Evolutionary conservation across 2,113 vertebrate genomes (phyloP), one percentile per base, ranked within the genome.

Genomic region (Lasiurus borealis): DNA sequence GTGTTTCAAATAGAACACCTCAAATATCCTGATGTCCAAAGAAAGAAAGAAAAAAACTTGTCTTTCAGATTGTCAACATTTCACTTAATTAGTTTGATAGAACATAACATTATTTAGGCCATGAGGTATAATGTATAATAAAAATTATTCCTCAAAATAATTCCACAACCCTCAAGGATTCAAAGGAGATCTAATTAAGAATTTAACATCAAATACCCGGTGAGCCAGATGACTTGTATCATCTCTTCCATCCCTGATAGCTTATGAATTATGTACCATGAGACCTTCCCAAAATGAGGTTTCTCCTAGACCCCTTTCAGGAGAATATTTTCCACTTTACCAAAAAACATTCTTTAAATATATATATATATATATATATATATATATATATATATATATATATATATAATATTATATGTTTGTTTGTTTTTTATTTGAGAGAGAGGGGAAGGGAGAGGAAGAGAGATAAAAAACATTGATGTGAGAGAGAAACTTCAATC

Each of bases 1-100:
- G 85, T 54, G 34, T 78, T 93, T 88, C 21, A 62, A 91, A 66
- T 7, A 69, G 29, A 59, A 89, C 29, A 71, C 86, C 88, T 93
- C 8, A 54, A 88, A 93, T 83, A 57, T 31, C 31, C 31, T 19
- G 18, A 85, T 54, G 72, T 90, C 71, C 54, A 29, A n/a, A 72
- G n/a, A 54, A 69, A 81, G 34, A 82, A 40, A 40, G 29, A 57
- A 71, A 78, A 78, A 1, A 13, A 21, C 7, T 87, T 84, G 29
- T 57, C 36, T 69, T 81, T 90, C 62, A 75, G 84, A 76, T 46
- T n/a, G 52, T 66, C 48, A 86, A 44, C 27, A 48, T 85, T 95
- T 86, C 84, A 85, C 6, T 89, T 83, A 57, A 69, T 69, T 64
- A 72, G 48, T 59, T 81, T 88, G 72, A 57, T 1, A 72, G 72